Base-by-base conservation (phyloP, 1,140 invertebrate species). In the Ostrea edulis region DNA sequence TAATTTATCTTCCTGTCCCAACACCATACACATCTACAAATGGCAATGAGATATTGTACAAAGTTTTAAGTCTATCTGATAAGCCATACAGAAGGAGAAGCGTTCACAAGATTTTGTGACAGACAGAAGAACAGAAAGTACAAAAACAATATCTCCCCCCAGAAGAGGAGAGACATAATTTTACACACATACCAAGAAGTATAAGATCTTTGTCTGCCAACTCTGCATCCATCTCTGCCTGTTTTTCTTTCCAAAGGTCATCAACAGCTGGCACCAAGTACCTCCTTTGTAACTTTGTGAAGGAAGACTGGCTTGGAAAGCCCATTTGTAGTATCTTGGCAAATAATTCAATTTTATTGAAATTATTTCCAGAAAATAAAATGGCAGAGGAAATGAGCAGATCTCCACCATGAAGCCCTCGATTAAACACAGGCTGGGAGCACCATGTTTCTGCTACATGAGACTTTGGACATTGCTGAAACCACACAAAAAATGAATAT, bases 281-380 rank as follows among this genome's bases (percentile, higher is more conserved):
- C 55, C 52, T 87, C 68, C 77, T 81, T n/a, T 87, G 86, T 17
- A 87, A 55, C 44, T 51, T 87, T n/a, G 35, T 54, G 54, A 53
- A 87, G 35, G 55, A 58, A 7, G 22, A 17, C 11, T 14, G 29
- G 20, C 71, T 82, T 44, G 44, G 71, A 35, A 87, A 54, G 4
- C 14, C 44, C 29, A 87, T 54, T 5, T 65, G 35, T 14, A 87
- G 22, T 25, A 83, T 14, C 17, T 87, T 83, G 14, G 29, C 14
- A 65, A 83, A 87, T 35, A 52, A 9, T 12, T 25, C 2, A 4
- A 87, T 51, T 22, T 82, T 87, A 8, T 82, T 54, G 58, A 22
- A 87, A 81, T 83, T 58, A 54, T 65, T 87, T 77, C 86, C 86
- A 9, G 86, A 87, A 3, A 82, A 20, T n/a, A 87, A 8, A 9